Conservation (phyloP, 2,113 vertebrate species). For the Lathamus discolor region DNA sequence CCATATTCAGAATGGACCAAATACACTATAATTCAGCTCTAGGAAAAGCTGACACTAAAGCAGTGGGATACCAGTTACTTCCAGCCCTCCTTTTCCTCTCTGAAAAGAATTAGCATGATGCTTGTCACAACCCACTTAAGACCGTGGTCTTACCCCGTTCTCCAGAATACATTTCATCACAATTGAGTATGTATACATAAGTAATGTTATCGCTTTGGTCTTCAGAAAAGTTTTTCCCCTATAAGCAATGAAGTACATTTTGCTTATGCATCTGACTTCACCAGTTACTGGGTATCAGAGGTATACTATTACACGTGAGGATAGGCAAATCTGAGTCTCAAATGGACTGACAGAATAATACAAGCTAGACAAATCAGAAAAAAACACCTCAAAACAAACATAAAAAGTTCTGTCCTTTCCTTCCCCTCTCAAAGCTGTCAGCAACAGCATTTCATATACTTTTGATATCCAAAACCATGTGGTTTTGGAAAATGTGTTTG, state of each 20-base stretch:
- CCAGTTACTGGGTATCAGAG: not conserved
- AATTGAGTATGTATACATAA: not conserved
- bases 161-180: not conserved
- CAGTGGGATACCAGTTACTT: not conserved
- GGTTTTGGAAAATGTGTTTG: constrained; percentile 35
- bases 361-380: not conserved
- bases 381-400: not conserved
- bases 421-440: not conserved
- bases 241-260: not conserved
- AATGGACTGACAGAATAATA: not conserved
- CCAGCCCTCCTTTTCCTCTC: not conserved
- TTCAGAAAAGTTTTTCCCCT: not conserved
- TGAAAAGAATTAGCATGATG: not conserved
- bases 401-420: not conserved
- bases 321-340: not conserved
- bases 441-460: not conserved
- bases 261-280: not conserved
- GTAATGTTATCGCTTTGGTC: not conserved
- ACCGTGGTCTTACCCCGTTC: not conserved
- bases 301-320: not conserved
- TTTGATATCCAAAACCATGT: constrained; percentile 24
- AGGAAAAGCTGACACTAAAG: constrained; percentile 27
- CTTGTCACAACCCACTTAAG: not conserved
- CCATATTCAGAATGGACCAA: constrained; percentile 19
- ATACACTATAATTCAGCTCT: constrained; percentile 23